These are phyloP conservation scores for Tachypleus tridentatus DNA, from an alignment of 1,140 invertebrate genomes.

Conservation along the genomic window DNA sequence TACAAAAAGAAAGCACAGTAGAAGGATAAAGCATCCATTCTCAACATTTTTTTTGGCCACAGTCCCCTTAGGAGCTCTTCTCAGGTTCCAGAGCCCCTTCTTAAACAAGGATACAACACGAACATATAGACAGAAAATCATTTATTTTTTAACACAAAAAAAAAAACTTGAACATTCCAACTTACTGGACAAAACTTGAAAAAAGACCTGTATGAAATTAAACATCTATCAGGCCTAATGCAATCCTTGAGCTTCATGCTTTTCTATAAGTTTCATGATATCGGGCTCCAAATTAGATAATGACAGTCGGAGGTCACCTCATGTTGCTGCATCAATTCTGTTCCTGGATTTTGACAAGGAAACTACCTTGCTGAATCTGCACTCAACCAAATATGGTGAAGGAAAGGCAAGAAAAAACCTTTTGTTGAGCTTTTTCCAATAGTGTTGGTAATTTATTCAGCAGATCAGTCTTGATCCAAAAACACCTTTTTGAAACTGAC, in stretches of 20 bases:
- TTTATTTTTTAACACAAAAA: no score
- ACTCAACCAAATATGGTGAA: slow-evolving; percentile 1
- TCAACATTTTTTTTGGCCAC: no score
- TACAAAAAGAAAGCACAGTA: no score
- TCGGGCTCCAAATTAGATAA: slow-evolving; percentile 4
- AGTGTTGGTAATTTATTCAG: slow-evolving; percentile 9
- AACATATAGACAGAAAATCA: no score
- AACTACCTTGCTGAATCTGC: slow-evolving; percentile 8
- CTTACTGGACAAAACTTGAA: no score
- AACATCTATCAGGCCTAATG: not conserved
- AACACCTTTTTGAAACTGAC: no score
- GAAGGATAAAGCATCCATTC: no score
- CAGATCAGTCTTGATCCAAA: not conserved
- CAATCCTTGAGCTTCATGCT: slow-evolving; percentile 11
- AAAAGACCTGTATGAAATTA: no score
- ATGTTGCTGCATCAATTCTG: slow-evolving; percentile 7
- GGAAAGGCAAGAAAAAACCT: not conserved
- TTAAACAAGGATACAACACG: no score
- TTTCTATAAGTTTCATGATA: slow-evolving; percentile 7
- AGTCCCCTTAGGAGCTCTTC: no score
- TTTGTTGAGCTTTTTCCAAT: not conserved
- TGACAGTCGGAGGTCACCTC: slow-evolving; percentile 8
- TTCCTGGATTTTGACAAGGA: slow-evolving; percentile 8
- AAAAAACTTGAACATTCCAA: no score
- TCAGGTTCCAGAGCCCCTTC: no score